phyloP scores from a whole-genome alignment of 1,140 invertebrate species.

The Coptotermes formosanus region DNA sequence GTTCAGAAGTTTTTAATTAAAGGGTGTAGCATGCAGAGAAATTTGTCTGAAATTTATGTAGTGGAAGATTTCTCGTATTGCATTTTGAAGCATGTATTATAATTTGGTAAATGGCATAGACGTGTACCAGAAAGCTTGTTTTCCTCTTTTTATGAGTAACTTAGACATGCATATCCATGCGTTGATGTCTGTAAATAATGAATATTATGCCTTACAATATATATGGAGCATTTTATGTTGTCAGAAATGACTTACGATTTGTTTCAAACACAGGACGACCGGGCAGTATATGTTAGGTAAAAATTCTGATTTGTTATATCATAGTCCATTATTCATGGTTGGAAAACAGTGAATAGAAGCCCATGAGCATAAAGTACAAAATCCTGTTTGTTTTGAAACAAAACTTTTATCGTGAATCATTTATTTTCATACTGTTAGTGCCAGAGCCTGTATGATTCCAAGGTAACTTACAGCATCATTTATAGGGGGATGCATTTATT shows the following conservation, averaged over 20 bases:
- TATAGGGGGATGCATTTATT: background rate
- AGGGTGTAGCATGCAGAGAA: slow-evolving; percentile 1
- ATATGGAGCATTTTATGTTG: slow-evolving; percentile 11
- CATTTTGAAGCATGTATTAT: slow-evolving; percentile 14
- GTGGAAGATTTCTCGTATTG: slow-evolving; percentile 3
- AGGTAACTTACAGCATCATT: background rate
- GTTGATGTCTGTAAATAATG: slow-evolving; percentile 5
- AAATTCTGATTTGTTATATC: no score
- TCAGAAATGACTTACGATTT: background rate
- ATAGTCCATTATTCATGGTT: background rate
- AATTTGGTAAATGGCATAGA: background rate
- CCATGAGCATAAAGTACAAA: slow-evolving; percentile 4
- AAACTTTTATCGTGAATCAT: slow-evolving; percentile 3
- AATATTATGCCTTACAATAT: slow-evolving; percentile 11
- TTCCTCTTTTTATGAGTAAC: background rate
- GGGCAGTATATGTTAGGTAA: background rate
- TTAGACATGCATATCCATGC: background rate
- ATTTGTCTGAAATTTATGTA: background rate
- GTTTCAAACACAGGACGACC: background rate
- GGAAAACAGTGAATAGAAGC: background rate
- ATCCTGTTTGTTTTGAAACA: slow-evolving; percentile 5
- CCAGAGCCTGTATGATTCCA: background rate
- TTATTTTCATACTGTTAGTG: slow-evolving; percentile 13
- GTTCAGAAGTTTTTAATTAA: background rate
- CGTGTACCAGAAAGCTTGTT: background rate